Evolutionary conservation across 2,888 invertebrate species (phyloP), one percentile per base, ranked within the genome.

Genomic region (Toxonevra muliebris): DNA sequence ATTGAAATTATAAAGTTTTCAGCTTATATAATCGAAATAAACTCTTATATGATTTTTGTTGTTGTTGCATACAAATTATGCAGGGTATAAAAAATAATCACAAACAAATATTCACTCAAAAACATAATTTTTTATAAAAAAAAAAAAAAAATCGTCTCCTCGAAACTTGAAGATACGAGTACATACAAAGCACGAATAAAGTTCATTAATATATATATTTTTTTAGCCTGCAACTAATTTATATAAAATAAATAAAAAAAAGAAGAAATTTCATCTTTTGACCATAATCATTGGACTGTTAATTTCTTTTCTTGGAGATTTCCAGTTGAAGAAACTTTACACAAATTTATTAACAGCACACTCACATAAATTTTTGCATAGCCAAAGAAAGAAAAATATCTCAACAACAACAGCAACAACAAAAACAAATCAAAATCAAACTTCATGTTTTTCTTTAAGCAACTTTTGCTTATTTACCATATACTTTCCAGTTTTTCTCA

Each of bases 221-320:
- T 30, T 48, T 15, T 48, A 15, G 48, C 48, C 48, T 48, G 48
- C 48, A 48, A 48, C 48, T 48, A 48, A 48, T 48, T 48, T 48
- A 10, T 48, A 48, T n/a, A 48, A 48, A 48, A 48, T 48, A 30
- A 30, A 30, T 30, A 30, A 7, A 30, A 30, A 30, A 30, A 30
- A 30, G 30, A 7, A 30, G 30, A 30, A 30, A 4, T 30, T 30
- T 30, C 17, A 17, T 53, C 72, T 69, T 69, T 73, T 71, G 71
- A 82, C 77, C 80, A 80, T 78, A 81, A 81, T 82, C 81, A 81
- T 71, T 81, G 78, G 77, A 81, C 80, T 82, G 82, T 81, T 81
- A 81, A 81, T 81, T 81, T 71, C 70, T 71, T 69, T 61, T 53
- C 42, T 61, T 13, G 41, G 69, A 42, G 52, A 68, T 74, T 80